A percentile compares a stretch with the other conserved stretches of the same genome.
Conservation (phyloP, 1,140 invertebrate species). For the Helicoverpa armigera region DNA sequence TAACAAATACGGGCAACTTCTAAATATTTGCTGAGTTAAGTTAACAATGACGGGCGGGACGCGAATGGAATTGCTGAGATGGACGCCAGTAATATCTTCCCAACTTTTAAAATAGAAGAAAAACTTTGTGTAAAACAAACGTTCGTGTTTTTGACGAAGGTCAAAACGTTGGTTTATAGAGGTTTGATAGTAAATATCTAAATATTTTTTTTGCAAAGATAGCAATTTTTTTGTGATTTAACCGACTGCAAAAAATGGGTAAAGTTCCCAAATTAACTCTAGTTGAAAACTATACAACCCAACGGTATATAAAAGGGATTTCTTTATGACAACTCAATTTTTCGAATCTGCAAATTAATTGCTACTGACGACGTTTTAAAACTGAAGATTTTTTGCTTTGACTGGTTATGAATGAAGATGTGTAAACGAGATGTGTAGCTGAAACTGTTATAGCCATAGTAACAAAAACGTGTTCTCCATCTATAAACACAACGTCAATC, state of each 20-base stretch:
- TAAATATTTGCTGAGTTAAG: neutral
- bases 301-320: no score
- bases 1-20: constrained; percentile 1
- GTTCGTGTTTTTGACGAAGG: neutral
- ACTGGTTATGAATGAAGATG: constrained; percentile 1
- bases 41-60: neutral
- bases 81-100: neutral
- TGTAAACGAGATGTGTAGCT: neutral
- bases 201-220: no score
- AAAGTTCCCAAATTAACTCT: no score
- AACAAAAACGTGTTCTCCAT: neutral
- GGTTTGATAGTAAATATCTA: no score
- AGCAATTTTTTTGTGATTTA: no score
- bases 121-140: neutral
- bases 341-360: no score
- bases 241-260: no score
- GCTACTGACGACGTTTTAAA: no score
- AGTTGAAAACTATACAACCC: no score
- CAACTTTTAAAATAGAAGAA: neutral
- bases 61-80: neutral
- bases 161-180: no score
- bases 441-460: neutral
- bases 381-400: no score
- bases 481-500: neutral
- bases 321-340: no score